Evolutionary conservation across 2,113 vertebrate genomes (phyloP), one percentile per base, ranked within the genome.

Genomic region (Felis catus): DNA sequence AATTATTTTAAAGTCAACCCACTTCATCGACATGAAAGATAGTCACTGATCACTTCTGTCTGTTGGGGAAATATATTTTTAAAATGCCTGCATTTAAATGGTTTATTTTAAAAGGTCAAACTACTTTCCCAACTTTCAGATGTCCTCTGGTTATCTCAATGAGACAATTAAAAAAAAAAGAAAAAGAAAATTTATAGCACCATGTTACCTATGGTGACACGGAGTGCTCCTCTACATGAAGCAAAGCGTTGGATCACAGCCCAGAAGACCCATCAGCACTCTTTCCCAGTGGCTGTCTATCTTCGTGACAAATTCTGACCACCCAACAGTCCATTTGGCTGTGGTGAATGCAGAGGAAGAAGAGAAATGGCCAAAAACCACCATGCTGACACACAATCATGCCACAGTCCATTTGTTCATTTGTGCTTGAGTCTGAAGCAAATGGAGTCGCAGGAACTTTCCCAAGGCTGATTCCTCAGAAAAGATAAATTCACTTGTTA

Each of bases 341-440:
- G 92, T 93, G 92, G 92, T 79, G 94, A 96, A 63, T 58, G 53
- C 81, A 79, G 83, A 71, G 83, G 53, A 93, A 81, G 85, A 98
- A 98, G 95, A 97, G 95, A 95, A 98, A 97, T 96, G 88, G 91
- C 94, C 78, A 33, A 45, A 96, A 48, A 79, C 48, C 80, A 82
- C 96, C 78, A 95, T 53, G 92, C 76, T 97, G 97, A 98, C 97
- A 97, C 14, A 45, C 82, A 80, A 63, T 97, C 96, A 78, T 68
- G 97, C 86, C 74, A 73, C 94, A 96, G 97, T 80, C 97, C 97
- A 97, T 98, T 97, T 98, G 97, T 97, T 97, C 96, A 94, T 89
- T 70, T 94, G 96, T 92, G 78, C 88, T 88, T 83, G 21, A 92
- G 68, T 80, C 48, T 53, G 88, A 95, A 94, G 84, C 97, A 98